Conservation (phyloP, 2,797 vertebrate species). For the Microctenopoma steveboyesi region DNA sequence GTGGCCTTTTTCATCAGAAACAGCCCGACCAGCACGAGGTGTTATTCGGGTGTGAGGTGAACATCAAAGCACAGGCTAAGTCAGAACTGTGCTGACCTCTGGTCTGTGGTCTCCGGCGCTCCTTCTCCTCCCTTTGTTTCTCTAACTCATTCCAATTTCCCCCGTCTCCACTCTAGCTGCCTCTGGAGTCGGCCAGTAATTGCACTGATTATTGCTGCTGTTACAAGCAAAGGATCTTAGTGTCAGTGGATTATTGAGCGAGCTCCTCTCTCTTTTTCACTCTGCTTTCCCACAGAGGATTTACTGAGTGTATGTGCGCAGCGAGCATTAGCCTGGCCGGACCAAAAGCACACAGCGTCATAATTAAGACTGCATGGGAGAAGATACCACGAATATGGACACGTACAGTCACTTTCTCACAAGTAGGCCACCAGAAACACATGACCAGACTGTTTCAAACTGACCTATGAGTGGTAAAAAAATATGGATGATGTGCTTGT, state of each 20-base stretch:
- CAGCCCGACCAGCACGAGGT: background rate
- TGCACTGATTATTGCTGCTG: constrained; percentile 45
- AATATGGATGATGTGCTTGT: constrained; percentile 37
- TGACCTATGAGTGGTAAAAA: too few relatives aligned
- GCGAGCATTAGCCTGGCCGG: background rate
- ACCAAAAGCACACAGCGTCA: background rate
- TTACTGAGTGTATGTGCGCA: background rate
- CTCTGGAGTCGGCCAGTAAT: constrained; percentile 35
- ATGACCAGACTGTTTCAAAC: constrained; percentile 16
- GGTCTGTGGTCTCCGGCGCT: background rate
- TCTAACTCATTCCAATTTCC: constrained; percentile 12
- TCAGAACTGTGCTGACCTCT: background rate
- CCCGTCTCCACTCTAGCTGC: constrained; percentile 11
- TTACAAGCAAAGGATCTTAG: constrained; percentile 54
- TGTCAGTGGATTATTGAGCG: constrained; percentile 51
- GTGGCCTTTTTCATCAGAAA: background rate
- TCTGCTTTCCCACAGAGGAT: constrained; percentile 23
- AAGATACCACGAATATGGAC: background rate
- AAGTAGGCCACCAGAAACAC: too few relatives aligned
- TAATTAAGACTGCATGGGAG: background rate
- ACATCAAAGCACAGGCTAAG: background rate
- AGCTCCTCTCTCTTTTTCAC: constrained; percentile 11
- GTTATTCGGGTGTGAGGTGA: background rate
- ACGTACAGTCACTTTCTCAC: background rate
- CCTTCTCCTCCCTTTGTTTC: background rate